phyloP scores from a whole-genome alignment of 2,888 invertebrate species.

The Orthosia gracilis region DNA sequence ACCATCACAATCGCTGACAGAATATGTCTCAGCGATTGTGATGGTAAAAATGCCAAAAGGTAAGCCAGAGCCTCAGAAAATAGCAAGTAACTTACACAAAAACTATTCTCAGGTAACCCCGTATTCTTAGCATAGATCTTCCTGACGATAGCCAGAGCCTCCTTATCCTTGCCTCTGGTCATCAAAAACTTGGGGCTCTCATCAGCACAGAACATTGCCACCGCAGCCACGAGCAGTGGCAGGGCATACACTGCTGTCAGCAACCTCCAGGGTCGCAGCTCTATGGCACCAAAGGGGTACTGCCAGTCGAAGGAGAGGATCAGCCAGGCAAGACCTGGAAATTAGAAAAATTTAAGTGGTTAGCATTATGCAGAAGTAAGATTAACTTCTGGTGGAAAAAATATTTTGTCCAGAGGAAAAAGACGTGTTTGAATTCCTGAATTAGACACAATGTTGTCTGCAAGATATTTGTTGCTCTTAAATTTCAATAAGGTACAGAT shows the following conservation, averaged over 20 bases:
- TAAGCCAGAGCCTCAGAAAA: too few relatives aligned
- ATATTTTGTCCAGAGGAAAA: too few relatives aligned
- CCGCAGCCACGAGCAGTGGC: conserved; percentile 89
- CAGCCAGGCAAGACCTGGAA: conserved; percentile 92
- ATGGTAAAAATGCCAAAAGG: too few relatives aligned
- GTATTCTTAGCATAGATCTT: conserved; percentile 80
- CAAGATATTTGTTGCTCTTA: neutral
- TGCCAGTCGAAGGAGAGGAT: conserved; percentile 91
- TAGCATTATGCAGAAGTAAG: neutral
- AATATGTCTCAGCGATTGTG: too few relatives aligned
- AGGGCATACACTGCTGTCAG: conserved; percentile 92
- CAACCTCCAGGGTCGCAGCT: conserved; percentile 94
- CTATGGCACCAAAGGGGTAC: conserved; percentile 76
- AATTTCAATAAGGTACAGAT: neutral
- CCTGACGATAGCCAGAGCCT: conserved; percentile 89
- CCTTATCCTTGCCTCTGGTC: conserved; percentile 90
- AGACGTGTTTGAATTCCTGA: too few relatives aligned
- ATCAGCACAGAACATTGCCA: conserved; percentile 85
- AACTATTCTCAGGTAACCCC: conserved; percentile 75
- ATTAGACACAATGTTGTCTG: too few relatives aligned
- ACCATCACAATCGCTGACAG: too few relatives aligned
- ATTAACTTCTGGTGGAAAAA: neutral
- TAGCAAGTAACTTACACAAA: conserved; percentile 72
- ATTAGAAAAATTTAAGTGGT: neutral
- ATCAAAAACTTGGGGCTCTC: conserved; percentile 96